Evolutionary conservation across 2,888 invertebrate genomes (phyloP), one percentile per base, ranked within the genome.

Genomic region (Thymelicus lineola): DNA sequence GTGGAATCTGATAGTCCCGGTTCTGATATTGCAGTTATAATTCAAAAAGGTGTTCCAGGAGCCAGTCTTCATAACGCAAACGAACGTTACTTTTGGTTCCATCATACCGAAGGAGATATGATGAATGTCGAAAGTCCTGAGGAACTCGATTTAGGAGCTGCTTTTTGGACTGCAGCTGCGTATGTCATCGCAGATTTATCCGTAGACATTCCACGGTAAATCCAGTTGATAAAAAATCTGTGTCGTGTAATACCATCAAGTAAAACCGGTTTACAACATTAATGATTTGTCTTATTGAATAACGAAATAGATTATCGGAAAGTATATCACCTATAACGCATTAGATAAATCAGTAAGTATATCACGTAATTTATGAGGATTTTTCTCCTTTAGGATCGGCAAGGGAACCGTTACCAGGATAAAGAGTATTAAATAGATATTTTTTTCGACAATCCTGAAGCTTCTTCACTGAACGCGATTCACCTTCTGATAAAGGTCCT

Each of bases 171-270:
- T 3, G 95, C 96, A 0, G 95, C 96, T 0, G 94, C 97, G 7
- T 98, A 96, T 79, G 94, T 97, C n/a, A 94, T 97, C 58, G 97
- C 98, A 6, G 96, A 98, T 86, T 85, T 98, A 71, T 95, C 95
- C 68, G 82, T 93, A 46, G 95, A 96, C 80, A 94, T 97, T 64
- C 96, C 97, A 1, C 94, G 94, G 73, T 84, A 81, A 84, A 68
- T 60, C 7, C 45, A 38, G 15, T 60, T 17, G 6, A 12, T 6
- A 12, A 14, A 42, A 64, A 17, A 45, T 2, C 38, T 12, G 0
- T 62, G 15, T 48, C 15, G 15, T 35, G 20, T 20, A 53, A 53
- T 4, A 20, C 3, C 20, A 20, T 12, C 12, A 53, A 53, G 17
- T 50, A 17, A 50, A 42, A 42, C 12, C 42, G 10, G 2, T 42